Conservation (phyloP, 1,140 invertebrate species). For the Drosophila pachea region DNA sequence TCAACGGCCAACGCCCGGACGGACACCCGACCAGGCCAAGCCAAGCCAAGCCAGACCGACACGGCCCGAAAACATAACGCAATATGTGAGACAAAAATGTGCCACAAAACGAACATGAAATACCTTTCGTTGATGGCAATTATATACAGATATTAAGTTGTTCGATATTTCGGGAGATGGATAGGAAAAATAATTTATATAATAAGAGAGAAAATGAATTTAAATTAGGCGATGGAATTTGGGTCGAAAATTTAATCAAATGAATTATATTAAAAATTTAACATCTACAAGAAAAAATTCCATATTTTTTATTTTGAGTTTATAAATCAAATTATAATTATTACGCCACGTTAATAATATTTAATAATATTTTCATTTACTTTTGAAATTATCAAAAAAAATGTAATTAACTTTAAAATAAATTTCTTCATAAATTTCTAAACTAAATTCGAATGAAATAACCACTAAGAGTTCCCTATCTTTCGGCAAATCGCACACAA, state of each 20-base stretch:
- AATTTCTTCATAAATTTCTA: neutral
- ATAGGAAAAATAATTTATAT: neutral
- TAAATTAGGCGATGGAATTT: no score
- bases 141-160: neutral
- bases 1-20: conserved; percentile 63
- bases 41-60: conserved; percentile 16
- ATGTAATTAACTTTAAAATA: neutral
- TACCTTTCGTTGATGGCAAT: conserved; percentile 1
- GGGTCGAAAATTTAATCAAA: no score
- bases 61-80: conserved; percentile 11
- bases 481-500: neutral
- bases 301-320: neutral
- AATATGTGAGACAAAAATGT: conserved; percentile 16
- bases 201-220: no score
- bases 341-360: no score
- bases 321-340: neutral
- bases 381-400: neutral
- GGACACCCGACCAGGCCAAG: conserved; percentile 28
- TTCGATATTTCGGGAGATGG: neutral
- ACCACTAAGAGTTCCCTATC: neutral
- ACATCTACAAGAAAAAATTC: neutral
- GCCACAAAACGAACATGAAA: conserved; percentile 17
- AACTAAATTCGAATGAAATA: no score
- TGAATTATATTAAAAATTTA: neutral
- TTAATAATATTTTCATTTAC: neutral